These are phyloP conservation scores for Fringilla coelebs DNA, from an alignment of 2,797 vertebrate genomes.

Conservation along the genomic window DNA sequence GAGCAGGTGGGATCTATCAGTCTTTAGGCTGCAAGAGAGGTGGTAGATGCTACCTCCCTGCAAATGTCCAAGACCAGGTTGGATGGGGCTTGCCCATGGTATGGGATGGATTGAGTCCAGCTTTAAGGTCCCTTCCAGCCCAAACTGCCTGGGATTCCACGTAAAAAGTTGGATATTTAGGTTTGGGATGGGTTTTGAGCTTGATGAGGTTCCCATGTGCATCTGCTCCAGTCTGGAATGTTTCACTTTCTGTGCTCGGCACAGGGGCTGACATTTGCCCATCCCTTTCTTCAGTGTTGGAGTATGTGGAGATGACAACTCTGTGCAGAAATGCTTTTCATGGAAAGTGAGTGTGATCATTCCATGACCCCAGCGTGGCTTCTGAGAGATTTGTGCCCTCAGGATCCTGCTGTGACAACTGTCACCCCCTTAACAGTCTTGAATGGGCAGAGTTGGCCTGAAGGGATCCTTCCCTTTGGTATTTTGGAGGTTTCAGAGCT, in stretches of 20 bases:
- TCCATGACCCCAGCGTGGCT: not conserved
- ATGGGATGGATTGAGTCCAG: rapidly evolving
- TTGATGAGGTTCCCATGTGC: not conserved
- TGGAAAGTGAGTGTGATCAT: not conserved
- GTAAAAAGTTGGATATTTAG: not conserved
- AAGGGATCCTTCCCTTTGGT: not conserved
- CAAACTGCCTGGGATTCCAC: not conserved
- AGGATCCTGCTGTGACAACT: not conserved
- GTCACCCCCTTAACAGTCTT: not conserved
- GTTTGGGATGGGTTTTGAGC: not conserved
- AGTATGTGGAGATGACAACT: not conserved
- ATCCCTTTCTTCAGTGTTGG: not conserved
- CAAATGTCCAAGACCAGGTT: not conserved
- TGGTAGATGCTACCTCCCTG: not conserved
- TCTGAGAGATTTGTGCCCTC: not conserved
- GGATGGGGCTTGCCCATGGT: not conserved
- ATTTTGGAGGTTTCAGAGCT: not conserved
- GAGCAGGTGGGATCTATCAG: not conserved
- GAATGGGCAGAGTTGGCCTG: not conserved
- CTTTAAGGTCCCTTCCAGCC: not conserved
- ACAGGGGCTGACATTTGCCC: not conserved
- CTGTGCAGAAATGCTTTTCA: rapidly evolving
- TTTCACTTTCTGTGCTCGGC: not conserved
- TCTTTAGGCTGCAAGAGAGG: not conserved
- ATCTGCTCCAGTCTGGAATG: not conserved